Evolutionary conservation across 2,113 vertebrate genomes (phyloP), one percentile per base, ranked within the genome.

Genomic region (Condylura cristata): DNA sequence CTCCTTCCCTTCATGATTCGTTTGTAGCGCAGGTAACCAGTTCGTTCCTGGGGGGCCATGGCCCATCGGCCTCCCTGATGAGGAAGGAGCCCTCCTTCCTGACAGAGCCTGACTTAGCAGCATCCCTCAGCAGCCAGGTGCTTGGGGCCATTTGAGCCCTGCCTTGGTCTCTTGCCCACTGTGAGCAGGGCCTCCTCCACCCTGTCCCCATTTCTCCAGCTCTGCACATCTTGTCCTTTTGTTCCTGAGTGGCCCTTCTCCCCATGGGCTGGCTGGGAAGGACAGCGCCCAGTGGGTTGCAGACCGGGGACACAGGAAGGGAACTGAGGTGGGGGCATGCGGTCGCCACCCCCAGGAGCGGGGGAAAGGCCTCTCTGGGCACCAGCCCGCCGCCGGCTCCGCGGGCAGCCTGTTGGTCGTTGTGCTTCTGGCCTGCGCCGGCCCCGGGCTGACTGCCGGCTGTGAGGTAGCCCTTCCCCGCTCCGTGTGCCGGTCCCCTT

Each of bases 1-100:
- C 96, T 87, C 94, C 96, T 97, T 95, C 96, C 95, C 97, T 97
- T 97, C 97, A 97, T 97, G 97, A 97, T 96, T 96, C 96, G 75
- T 87, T 93, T 56, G 95, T 96, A 97, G 96, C 96, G 0, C 97
- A 97, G 97, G 97, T 97, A 97, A 97, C 32, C 48, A 28, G 12
- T 30, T 1, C 0, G 14, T 56, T 26, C 76, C 0, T n/a, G 0
- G 20, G 8, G 74, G 30, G 66, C 18, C 26, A 65, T 0, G 78
- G 7, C 28, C 56, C 68, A 5, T 39, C 30, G 1, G 41, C 48
- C 41, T 78, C 22, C 34, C 13, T 2, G 71, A 4, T 1, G 14
- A 37, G 44, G 71, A 60, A 44, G 66, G 53, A 30, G 8, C 3
- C 0, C 26, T 32, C 34, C 32, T 41, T 28, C 32, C 28, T 37